These are phyloP conservation scores for Laodelphax striatellus DNA, from an alignment of 1,140 invertebrate genomes.

Conservation along the genomic window DNA sequence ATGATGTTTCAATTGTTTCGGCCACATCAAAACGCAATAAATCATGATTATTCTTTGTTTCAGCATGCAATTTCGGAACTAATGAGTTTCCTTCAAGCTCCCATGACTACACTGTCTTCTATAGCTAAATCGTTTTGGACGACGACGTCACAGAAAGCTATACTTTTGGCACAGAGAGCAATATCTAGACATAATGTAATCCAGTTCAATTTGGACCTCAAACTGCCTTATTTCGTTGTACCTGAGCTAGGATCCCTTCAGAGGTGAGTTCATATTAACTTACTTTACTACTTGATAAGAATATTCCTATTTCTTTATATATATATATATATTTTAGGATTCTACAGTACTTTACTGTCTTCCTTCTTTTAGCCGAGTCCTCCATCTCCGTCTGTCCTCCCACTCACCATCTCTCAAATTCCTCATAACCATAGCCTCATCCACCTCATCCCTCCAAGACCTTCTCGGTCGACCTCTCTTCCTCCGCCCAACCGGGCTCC, in stretches of 20 bases:
- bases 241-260: conserved; percentile 64
- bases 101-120: conserved; percentile 17
- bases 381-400: too few species aligned
- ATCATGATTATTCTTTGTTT: conserved; percentile 18
- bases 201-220: conserved; percentile 61
- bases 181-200: conserved; percentile 53
- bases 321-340: too few species aligned
- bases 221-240: conserved; percentile 65
- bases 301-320: too few species aligned
- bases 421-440: too few species aligned
- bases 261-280: conserved; percentile 41
- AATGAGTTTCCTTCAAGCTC: conserved; percentile 56
- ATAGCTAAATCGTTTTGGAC: conserved; percentile 21
- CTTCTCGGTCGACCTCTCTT: too few species aligned
- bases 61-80: conserved; percentile 65
- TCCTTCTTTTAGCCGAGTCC: too few species aligned
- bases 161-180: conserved; percentile 32
- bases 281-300: neutral
- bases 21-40: too few species aligned
- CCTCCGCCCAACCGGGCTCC: too few species aligned
- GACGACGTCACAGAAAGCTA: conserved; percentile 26
- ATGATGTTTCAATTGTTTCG: too few species aligned
- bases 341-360: too few species aligned
- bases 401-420: too few species aligned
- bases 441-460: too few species aligned